Conservation (phyloP, 2,888 invertebrate genomes). For the Eristalis pertinax region DNA sequence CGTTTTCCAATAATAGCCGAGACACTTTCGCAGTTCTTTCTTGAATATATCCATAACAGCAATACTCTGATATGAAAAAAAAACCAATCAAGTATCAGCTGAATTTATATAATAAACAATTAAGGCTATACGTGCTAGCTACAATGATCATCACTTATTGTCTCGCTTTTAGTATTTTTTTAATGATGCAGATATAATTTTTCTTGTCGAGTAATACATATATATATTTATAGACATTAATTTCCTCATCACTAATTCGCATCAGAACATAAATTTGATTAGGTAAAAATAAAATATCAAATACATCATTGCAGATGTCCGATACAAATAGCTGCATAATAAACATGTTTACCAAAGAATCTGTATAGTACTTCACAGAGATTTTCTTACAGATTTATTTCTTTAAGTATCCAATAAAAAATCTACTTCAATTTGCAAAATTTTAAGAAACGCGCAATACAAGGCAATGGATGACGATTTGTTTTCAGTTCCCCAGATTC, state of each 20-base stretch:
- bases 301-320: constrained; percentile 10
- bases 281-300: neutral
- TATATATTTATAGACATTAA: neutral
- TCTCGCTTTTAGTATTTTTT: too few relatives aligned
- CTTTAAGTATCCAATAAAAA: neutral
- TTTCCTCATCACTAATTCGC: too few relatives aligned
- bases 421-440: constrained; percentile 5
- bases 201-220: neutral
- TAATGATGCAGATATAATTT: neutral
- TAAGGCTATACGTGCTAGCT: too few relatives aligned
- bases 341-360: constrained; percentile 24
- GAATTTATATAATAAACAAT: too few relatives aligned
- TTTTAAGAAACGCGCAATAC: constrained; percentile 10
- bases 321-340: constrained; percentile 8
- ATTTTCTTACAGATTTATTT: constrained; percentile 27
- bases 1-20: too few relatives aligned
- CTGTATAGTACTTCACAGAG: neutral
- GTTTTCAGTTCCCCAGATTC: neutral
- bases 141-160: too few relatives aligned
- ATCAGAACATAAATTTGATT: too few relatives aligned
- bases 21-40: too few relatives aligned
- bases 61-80: too few relatives aligned
- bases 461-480: neutral
- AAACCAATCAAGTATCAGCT: too few relatives aligned
- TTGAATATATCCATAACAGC: too few relatives aligned